Base-by-base conservation (phyloP, 37 sponge, comb jelly and placozoan species). In the Axinella damicornis region DNA sequence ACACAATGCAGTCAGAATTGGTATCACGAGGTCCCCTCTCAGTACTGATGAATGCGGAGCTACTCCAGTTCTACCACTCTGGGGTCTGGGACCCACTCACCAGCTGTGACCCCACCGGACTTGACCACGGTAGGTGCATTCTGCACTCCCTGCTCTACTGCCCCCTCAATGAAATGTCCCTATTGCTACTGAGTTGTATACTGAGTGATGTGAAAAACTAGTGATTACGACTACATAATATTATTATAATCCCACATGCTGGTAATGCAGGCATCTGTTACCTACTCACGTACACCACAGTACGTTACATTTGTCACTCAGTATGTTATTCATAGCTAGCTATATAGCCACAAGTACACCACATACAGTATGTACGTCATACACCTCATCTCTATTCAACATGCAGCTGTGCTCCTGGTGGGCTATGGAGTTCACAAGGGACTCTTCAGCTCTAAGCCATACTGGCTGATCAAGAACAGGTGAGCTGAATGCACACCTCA, bases 51-150 rank as follows among this genome's bases (percentile, higher is more conserved):
- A 69, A 95, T 80, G 96, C 96, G 18, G 74, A 28, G 14, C 19
- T 86, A 5, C 90, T 95, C n/a, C 92, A 95, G 82, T 95, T 95
- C 87, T 95, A 95, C 73, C 89, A 85, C 76, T 73, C 78, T 38
- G 96, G 96, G 16, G 96, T 95, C 52, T 95, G 92, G 92, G 80
- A 91, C 57, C 89, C 96, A 25, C 22, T 69, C 22, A 40, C 82
- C 0, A 46, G 65, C 53, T 88, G 96, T 53, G 57, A 82, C 53
- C 18, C 66, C 0, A 38, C 57, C 28, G 60, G 69, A 33, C 72
- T 84, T 15, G 92, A 95, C 67, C 96, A 95, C 59, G 94, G 92
- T 92, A 69, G 30, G 69, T 17, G 41, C n/a, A n/a, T n/a, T n/a
- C n/a, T n/a, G n/a, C n/a, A n/a, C n/a, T n/a, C n/a, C n/a, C n/a